Evolutionary conservation across 2,113 vertebrate species (phyloP).

Genomic region (Synchiropus splendidus): DNA sequence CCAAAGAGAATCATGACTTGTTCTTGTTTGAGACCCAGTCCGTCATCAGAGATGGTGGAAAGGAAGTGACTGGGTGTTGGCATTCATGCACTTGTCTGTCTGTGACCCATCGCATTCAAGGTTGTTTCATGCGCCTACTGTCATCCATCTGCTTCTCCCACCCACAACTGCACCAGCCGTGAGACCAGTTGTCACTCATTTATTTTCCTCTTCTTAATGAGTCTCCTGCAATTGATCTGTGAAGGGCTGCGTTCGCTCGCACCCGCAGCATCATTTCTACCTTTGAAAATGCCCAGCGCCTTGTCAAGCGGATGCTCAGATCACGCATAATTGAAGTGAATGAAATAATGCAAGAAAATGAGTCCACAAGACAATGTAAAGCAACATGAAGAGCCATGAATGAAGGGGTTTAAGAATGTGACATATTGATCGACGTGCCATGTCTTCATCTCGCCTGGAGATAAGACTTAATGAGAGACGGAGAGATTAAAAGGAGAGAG

Average conservation of each 20-base stretch:
- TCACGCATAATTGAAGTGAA: too few relatives aligned
- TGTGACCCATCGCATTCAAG: slow-evolving; percentile 1
- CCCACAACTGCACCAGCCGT: slow-evolving; percentile 10
- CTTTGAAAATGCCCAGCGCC: slow-evolving; percentile 7
- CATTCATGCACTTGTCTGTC: too few relatives aligned
- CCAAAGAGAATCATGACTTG: too few relatives aligned
- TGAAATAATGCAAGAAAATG: too few relatives aligned
- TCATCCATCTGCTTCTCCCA: slow-evolving; percentile 4
- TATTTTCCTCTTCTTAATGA: slow-evolving; percentile 39
- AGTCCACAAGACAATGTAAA: too few relatives aligned
- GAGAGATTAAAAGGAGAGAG: slow-evolving; percentile 14
- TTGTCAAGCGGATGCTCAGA: too few relatives aligned
- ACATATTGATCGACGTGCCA: slow-evolving; percentile 33
- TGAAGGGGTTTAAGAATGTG: neutral
- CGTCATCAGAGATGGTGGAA: too few relatives aligned
- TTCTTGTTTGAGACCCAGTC: too few relatives aligned
- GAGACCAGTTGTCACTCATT: slow-evolving; percentile 16
- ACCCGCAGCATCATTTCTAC: slow-evolving; percentile 32
- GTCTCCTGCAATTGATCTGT: slow-evolving; percentile 43
- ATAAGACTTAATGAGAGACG: slow-evolving; percentile 58
- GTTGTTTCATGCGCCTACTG: slow-evolving; percentile 11
- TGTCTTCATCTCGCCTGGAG: slow-evolving; percentile 24
- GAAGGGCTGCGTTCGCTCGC: slow-evolving; percentile 37
- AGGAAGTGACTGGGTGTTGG: too few relatives aligned
- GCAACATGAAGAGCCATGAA: neutral